Base-by-base conservation (phyloP, 2,888 invertebrate species). In the Clunio marinus region DNA sequence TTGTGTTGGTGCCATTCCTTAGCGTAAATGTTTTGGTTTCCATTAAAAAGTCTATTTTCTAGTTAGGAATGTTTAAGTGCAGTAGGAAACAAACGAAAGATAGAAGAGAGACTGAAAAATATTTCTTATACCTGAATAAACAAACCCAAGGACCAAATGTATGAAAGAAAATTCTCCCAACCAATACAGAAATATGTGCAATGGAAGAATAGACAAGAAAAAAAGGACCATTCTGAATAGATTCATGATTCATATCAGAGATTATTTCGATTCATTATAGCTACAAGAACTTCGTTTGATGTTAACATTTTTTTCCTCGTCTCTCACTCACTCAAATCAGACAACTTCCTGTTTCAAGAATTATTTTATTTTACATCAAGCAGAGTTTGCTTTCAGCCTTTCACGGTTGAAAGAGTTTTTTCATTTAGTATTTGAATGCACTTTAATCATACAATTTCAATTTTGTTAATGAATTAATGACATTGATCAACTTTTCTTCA, bases 321-420 rank as follows among this genome's bases (percentile, higher is more conserved):
- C 15, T 4, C 45, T 5, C 45, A n/a, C 13, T 13, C 45, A 45
- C 8, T 45, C 45, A 45, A 45, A 51, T 20, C 20, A 60, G 37
- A 28, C 60, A 35, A 60, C 35, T 60, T 60, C 60, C 60, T 60
- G 60, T 41, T 60, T 60, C 37, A n/a, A n/a, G 13, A 20, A 13
- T 24, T 8, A 25, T 25, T 13, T 10, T 5, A 24, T 60, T 60
- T 60, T n/a, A 24, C 55, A 8, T 17, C 51, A 51, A 17, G n/a
- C 22, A 22, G 1, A 51, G 15, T 13, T 15, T 41, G 15, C 41
- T 41, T 41, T 41, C 32, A n/a, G 41, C 32, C 32, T 32, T 41
- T 41, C 4, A 41, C 15, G 10, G 41, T 41, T 41, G 10, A 10
- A n/a, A 41, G n/a, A 15, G 41, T n/a, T n/a, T 5, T 15, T 32